phyloP scores from a whole-genome alignment of 2,797 vertebrate species.

The Smutsia gigantea region DNA sequence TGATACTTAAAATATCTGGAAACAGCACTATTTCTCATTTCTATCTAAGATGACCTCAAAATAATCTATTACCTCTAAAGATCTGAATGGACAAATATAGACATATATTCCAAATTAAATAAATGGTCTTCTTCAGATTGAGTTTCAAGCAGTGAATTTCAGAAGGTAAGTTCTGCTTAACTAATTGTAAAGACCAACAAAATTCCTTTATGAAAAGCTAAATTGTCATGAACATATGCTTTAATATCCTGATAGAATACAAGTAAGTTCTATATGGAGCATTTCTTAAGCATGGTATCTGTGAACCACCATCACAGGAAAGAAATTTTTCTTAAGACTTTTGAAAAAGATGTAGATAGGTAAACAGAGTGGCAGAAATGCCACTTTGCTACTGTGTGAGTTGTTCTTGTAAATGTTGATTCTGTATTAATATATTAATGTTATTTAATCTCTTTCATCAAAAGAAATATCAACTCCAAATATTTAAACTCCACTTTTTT shows the following conservation, averaged over 20 bases:
- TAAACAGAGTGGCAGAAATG: rapidly evolving
- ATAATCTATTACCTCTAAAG: background rate
- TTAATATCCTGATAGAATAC: conserved; percentile 37
- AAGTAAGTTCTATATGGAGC: conserved; percentile 23
- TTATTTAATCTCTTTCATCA: background rate
- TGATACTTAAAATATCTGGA: background rate
- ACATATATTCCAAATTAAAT: background rate
- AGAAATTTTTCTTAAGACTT: background rate
- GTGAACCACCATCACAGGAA: background rate
- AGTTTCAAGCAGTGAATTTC: background rate
- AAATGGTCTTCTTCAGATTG: background rate
- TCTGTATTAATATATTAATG: background rate
- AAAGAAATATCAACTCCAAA: background rate
- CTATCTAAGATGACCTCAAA: background rate
- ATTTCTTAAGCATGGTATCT: background rate
- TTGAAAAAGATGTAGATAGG: background rate
- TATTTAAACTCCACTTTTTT: background rate
- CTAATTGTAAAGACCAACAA: conserved; percentile 45
- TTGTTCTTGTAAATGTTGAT: background rate
- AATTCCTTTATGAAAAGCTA: conserved; percentile 30
- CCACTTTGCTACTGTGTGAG: background rate
- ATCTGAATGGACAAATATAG: background rate
- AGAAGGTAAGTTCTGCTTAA: background rate
- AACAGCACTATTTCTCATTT: background rate
- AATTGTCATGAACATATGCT: background rate